Evolutionary conservation across 2,888 invertebrate species (phyloP).

Genomic region (Drosophila subquinaria): DNA sequence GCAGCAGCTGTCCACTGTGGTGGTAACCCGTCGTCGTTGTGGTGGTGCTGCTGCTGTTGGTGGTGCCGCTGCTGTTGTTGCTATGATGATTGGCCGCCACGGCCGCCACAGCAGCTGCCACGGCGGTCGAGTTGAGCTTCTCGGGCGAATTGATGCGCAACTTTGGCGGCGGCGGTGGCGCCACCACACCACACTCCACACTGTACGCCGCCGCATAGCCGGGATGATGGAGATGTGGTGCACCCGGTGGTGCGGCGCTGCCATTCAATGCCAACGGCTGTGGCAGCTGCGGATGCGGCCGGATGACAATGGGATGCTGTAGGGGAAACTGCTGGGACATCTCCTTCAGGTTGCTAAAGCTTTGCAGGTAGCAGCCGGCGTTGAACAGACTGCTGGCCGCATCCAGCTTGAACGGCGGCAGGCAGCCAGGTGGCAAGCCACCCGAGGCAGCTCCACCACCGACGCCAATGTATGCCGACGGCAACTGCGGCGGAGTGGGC

Average conservation of each 20-base stretch:
- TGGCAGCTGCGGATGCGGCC: constrained; percentile 85
- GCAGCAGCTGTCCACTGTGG: constrained; percentile 80
- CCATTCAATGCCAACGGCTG: constrained; percentile 82
- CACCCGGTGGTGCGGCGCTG: constrained; percentile 42
- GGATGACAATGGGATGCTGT: constrained; percentile 84
- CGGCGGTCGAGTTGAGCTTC: constrained; percentile 84
- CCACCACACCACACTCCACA: constrained; percentile 66
- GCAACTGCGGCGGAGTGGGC: constrained; percentile 64
- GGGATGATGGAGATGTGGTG: constrained; percentile 75
- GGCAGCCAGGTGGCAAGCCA: constrained; percentile 69
- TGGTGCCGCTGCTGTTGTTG: constrained; percentile 58
- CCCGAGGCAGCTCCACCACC: constrained; percentile 18
- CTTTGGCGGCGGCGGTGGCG: constrained; percentile 79
- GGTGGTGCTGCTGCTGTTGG: constrained; percentile 54
- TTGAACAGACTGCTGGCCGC: constrained; percentile 84
- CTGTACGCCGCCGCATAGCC: constrained; percentile 77
- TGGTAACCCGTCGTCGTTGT: constrained; percentile 78
- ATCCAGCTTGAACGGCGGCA: constrained; percentile 84
- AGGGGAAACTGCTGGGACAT: constrained; percentile 85
- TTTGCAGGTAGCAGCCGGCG: constrained; percentile 85
- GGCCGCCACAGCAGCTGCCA: constrained; percentile 65
- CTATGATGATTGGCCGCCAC: constrained; percentile 59
- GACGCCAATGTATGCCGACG: constrained; percentile 54
- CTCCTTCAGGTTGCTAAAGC: constrained; percentile 85
- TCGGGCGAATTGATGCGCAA: constrained; percentile 85